Evolutionary conservation across 2,113 vertebrate species (phyloP).

Genomic region (Caretta caretta): DNA sequence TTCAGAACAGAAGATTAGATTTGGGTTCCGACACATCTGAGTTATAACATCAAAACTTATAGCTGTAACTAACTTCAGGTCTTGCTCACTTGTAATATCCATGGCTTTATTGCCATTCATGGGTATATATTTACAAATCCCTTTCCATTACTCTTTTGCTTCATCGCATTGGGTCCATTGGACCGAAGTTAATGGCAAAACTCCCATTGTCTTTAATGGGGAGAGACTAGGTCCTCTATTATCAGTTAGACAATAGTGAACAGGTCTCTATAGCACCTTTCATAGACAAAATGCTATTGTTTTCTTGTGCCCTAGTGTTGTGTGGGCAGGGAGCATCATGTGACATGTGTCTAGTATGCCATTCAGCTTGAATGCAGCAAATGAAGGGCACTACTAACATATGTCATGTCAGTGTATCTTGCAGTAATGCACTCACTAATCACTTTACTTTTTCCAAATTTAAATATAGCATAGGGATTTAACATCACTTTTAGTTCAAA

Average conservation of each 20-base stretch:
- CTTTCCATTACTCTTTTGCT: background rate
- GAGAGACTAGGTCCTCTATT: background rate
- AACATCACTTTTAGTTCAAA: background rate
- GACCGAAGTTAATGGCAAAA: background rate
- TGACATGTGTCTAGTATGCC: background rate
- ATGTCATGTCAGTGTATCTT: background rate
- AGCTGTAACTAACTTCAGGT: background rate
- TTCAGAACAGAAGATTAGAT: background rate
- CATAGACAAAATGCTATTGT: background rate
- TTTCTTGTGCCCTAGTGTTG: background rate
- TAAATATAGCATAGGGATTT: background rate
- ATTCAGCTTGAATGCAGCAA: background rate
- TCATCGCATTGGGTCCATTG: background rate
- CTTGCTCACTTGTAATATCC: background rate
- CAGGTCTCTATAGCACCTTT: background rate
- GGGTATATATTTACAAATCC: rapidly evolving
- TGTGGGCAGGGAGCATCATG: background rate
- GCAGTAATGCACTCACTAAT: background rate
- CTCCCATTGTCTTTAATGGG: background rate
- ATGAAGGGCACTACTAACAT: background rate
- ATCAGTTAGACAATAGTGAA: rapidly evolving
- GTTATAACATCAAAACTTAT: background rate
- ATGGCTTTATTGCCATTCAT: background rate
- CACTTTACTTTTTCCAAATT: background rate
- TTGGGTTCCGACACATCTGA: background rate